Evolutionary conservation across 1,140 invertebrate genomes (phyloP), one percentile per base, ranked within the genome.

Genomic region (Diuraphis noxia): DNA sequence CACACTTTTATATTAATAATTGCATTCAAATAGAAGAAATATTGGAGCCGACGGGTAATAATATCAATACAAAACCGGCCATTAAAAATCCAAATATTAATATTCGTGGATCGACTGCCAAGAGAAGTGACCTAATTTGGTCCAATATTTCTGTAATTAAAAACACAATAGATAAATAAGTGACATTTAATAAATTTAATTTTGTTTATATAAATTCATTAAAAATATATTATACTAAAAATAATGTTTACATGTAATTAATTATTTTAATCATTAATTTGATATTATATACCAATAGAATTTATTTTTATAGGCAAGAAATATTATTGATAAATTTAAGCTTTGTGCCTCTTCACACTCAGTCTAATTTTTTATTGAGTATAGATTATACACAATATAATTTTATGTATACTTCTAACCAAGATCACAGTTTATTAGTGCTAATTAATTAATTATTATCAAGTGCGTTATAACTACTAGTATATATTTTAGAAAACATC

Each of bases 111-210:
- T 90, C 88, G 0, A 79, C 13, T 25, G n/a, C 34, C 34, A 79
- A 2, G 6, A 77, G 72, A 34, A 79, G 1, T 25, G 63, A 43
- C 81, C 88, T 77, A 36, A 90, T 79, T 49, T 90, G 88, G 21
- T 90, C 88, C 56, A 90, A 79, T 34, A 90, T 81, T 43, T 90
- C 88, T 90, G 72, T 90, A 90, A 90, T 34, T 36, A 89, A 36
- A 72, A 89, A 56, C 19, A 63, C 5, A 43, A 72, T 46, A 85
- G n/a, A 85, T 85, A 85, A 46, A 25, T 34, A 86, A 85, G 23
- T 86, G 25, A 30, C 30, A 63, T 63, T 63, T 63, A 63, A n/a
- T n/a, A n/a, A n/a, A n/a, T n/a, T n/a, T n/a, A n/a, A n/a, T n/a
- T n/a, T n/a, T n/a, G n/a, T n/a, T n/a, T n/a, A n/a, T 46, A 46